phyloP scores from a whole-genome alignment of 2,888 invertebrate species.

The Amblyjoppa proteus region DNA sequence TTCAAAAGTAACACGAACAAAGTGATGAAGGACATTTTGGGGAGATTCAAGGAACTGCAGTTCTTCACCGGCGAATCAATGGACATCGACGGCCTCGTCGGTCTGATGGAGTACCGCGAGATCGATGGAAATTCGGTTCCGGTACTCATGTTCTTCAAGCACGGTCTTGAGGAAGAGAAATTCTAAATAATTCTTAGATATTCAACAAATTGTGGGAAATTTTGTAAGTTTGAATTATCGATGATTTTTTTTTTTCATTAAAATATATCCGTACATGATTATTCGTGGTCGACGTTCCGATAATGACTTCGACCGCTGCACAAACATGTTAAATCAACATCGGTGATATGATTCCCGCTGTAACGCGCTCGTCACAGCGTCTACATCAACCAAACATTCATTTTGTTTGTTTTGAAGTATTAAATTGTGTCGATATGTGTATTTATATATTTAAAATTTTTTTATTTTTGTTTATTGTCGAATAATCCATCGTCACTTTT shows the following conservation, averaged over 20 bases:
- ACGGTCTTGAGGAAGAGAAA: slow-evolving; percentile 97
- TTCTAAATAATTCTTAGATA: slow-evolving; percentile 88
- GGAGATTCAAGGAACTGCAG: slow-evolving; percentile 96
- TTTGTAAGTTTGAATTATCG: slow-evolving; percentile 79
- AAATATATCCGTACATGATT: slow-evolving; percentile 48
- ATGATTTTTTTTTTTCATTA: neutral
- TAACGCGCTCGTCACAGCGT: slow-evolving; percentile 70
- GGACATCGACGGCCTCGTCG: slow-evolving; percentile 98
- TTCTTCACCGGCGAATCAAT: slow-evolving; percentile 97
- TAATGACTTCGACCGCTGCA: slow-evolving; percentile 76
- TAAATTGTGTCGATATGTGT: slow-evolving; percentile 18
- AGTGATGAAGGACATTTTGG: slow-evolving; percentile 96
- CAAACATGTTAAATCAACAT: slow-evolving; percentile 79
- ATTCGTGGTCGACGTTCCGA: slow-evolving; percentile 73
- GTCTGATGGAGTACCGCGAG: slow-evolving; percentile 96
- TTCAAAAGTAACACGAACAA: slow-evolving; percentile 97
- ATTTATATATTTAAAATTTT: neutral
- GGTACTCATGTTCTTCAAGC: slow-evolving; percentile 98
- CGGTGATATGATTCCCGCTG: slow-evolving; percentile 78
- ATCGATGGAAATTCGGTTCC: slow-evolving; percentile 93
- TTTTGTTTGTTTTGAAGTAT: neutral
- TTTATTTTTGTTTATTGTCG: neutral
- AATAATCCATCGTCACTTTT: slow-evolving; percentile 61
- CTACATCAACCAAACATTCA: slow-evolving; percentile 75
- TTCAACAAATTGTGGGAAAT: slow-evolving; percentile 80